Evolutionary conservation across 2,888 invertebrate genomes (phyloP), one percentile per base, ranked within the genome.

Genomic region (Drosophila antonietae): DNA sequence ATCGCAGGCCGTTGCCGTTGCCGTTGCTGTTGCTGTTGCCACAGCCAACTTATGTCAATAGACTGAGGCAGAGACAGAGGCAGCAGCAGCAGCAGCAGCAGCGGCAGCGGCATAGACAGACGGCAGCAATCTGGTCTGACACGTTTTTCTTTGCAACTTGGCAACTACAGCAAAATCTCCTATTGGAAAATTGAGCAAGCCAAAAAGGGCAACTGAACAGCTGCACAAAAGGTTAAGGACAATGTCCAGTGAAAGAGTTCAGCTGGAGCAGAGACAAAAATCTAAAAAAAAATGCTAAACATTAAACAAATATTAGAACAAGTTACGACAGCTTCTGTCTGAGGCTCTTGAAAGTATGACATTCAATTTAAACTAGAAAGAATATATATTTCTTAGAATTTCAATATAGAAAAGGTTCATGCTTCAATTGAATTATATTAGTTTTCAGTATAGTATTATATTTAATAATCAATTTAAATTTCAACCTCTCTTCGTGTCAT

Each of bases 221-320:
- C 73, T 70, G 75, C 51, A 72, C 68, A 59, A 85, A 85, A 84
- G 83, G 83, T 84, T 84, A 84, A 84, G 83, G 83, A 88, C 83
- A 84, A 84, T 68, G 49, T 55, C 57, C 56, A 51, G 53, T 28
- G 23, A 23, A 66, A 59, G 10, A 47, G 10, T 15, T 47, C 39
- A 7, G 18, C 20, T 44, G 33, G 7, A 51, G n/a, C 20, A 59
- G 20, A 15, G 5, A 3, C 10, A 2, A 37, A 3, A 12, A 12
- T 12, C 49, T 49, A 1, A 18, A 18, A 12, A 49, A 18, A 33
- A 51, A 12, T 23, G 18, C 12, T 2, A 9, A 15, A 41, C 2
- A 37, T 8, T 3, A 28, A 59, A 8, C 5, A n/a, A 46, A 23
- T 37, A 8, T 5, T 4, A 41, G 7, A 15, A 0, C 9, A 20